Evolutionary conservation across 2,888 invertebrate genomes (phyloP), one percentile per base, ranked within the genome.

Genomic region (Drosophila flavopinicola): DNA sequence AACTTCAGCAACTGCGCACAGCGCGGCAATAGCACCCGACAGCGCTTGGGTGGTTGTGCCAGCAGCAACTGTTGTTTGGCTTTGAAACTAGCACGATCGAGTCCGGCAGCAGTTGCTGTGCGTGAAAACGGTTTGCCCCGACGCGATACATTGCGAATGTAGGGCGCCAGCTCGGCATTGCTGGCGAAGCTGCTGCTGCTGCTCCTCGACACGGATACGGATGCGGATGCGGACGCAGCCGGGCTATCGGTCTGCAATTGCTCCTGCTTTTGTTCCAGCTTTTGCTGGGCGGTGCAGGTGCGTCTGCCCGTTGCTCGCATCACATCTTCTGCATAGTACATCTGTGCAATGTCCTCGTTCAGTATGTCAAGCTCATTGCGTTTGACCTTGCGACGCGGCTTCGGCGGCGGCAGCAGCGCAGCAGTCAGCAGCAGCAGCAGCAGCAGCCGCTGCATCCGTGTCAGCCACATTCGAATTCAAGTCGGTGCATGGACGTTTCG

Each of bases 311-410:
- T 93, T 1, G 93, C 93, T 0, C 93, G 93, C 23, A 94, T 88
- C 1, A 94, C 93, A 1, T 90, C 91, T 44, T 94, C 92, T 44
- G 93, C 91, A 39, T 94, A 93, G 66, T 94, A 93, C 93, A 94
- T 94, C 39, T 94, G 93, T 13, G 93, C 92, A 45, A 94, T 93
- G 70, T 94, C 94, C 35, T 93, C 93, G 69, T 94, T 94, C 0
- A 94, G 88, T 76, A 92, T 92, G 63, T 94, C 94, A 27, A 94
- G 77, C 66, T 94, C 94, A 58, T 68, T 88, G 3, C 86, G 85
- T 66, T 94, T 94, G 35, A 67, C 73, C 10, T 42, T 35, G 13
- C 11, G 30, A 7, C 32, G 6, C 64, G 57, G 61, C 93, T 94
- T 38, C 4, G 71, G 84, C n/a, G 39, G 47, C 1, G 42, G 38